Percentiles rank a stretch among this genome's conserved stretches.
phyloP scores from a whole-genome alignment of 2,797 vertebrate genomes.

The Rhadinocentrus ornatus region DNA sequence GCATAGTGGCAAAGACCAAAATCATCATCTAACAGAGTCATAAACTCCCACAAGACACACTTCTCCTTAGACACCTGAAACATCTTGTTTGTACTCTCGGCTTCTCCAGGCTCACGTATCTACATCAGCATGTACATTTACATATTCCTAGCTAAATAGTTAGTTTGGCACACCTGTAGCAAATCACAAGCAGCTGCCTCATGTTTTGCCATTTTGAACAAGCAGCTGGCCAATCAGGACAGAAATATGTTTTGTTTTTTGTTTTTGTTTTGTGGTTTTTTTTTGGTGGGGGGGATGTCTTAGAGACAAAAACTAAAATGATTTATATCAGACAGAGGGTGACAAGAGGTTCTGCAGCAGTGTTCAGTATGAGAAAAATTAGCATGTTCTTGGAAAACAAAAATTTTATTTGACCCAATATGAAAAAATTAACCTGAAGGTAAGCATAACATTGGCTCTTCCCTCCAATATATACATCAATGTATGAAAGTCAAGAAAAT shows the following conservation, averaged over 20 bases:
- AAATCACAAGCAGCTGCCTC: neutral
- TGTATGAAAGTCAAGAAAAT: constrained; percentile 1
- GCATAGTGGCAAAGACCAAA: neutral
- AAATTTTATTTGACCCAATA: neutral
- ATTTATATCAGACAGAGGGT: neutral
- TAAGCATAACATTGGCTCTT: neutral
- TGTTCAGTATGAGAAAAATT: neutral
- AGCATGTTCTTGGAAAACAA: neutral
- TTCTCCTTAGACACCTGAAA: neutral
- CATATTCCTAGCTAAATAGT: neutral
- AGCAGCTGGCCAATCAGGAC: neutral
- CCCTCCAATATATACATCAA: constrained; percentile 35
- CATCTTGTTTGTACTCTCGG: neutral
- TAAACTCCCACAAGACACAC: neutral
- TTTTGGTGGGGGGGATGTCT: neutral
- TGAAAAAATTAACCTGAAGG: neutral
- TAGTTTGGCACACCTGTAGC: neutral
- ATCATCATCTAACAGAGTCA: neutral
- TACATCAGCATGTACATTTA: neutral
- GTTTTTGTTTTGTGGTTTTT: too few relatives aligned
- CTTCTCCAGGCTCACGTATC: neutral
- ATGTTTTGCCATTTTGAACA: neutral
- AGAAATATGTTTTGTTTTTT: too few relatives aligned
- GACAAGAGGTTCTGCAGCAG: neutral
- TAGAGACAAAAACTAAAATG: neutral